Conservation (phyloP, 2,113 vertebrate genomes). For the Sturnira hondurensis region DNA sequence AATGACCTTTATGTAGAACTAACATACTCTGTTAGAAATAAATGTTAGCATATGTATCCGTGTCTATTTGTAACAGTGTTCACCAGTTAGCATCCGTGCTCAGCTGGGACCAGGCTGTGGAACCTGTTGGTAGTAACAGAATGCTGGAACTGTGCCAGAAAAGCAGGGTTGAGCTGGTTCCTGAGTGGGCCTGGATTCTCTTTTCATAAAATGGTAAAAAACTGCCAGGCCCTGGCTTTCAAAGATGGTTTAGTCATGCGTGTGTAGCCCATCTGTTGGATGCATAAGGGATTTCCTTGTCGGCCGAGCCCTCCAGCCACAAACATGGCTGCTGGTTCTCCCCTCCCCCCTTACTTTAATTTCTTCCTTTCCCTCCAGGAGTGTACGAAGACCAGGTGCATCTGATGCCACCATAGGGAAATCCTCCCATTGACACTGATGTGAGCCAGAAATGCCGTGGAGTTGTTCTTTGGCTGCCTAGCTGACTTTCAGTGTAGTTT, state of each 20-base stretch:
- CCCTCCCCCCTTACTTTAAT: neutral
- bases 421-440: neutral
- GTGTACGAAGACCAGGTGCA: neutral
- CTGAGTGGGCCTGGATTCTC: conserved; percentile 64
- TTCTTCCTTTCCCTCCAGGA: neutral
- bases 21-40: neutral
- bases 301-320: conserved; percentile 42
- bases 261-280: conserved; percentile 79
- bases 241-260: conserved; percentile 72
- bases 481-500: neutral
- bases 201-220: conserved; percentile 57
- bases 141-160: conserved; percentile 62
- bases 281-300: conserved; percentile 72
- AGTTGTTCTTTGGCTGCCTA: neutral
- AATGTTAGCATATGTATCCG: neutral
- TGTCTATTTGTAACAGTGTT: neutral
- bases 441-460: neutral
- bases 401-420: neutral
- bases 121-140: conserved; percentile 28
- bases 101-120: neutral
- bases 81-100: neutral
- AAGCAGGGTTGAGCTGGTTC: conserved; percentile 50
- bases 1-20: neutral
- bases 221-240: conserved; percentile 57
- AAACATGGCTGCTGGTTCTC: neutral